phyloP scores from a whole-genome alignment of 2,113 vertebrate species.

The Noturus placidus region DNA sequence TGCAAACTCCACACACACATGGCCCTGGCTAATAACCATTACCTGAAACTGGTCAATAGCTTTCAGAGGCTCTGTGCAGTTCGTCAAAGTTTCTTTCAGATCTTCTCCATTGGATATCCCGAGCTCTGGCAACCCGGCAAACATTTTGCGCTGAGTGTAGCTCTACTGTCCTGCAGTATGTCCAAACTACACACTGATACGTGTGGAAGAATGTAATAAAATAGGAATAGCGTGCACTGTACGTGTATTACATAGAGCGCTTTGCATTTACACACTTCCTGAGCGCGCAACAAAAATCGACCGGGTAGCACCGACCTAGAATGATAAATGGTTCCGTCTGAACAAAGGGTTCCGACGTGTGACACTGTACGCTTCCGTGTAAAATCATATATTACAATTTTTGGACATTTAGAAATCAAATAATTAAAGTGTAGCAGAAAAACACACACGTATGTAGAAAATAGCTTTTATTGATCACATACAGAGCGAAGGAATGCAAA shows the following conservation, averaged over 20 bases:
- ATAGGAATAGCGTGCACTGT: not conserved
- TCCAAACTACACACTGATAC: not conserved
- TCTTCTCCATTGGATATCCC: constrained; percentile 96
- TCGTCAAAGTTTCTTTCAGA: constrained; percentile 94
- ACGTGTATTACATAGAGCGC: not conserved
- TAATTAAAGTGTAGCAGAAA: not conserved
- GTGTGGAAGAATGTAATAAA: not conserved
- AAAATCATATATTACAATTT: not conserved
- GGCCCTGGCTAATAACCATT: not conserved
- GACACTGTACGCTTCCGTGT: not conserved
- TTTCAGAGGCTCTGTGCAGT: constrained; percentile 96
- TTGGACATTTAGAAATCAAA: not conserved
- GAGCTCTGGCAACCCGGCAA: constrained; percentile 89
- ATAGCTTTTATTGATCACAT: constrained; percentile 13
- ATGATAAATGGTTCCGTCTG: constrained; percentile 30
- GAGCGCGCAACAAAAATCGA: constrained; percentile 43
- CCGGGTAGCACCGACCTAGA: constrained; percentile 44
- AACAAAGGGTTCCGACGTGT: constrained; percentile 25
- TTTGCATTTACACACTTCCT: constrained; percentile 53
- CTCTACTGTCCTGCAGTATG: not conserved
- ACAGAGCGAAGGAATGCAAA: not conserved
- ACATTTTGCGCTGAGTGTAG: constrained; percentile 68
- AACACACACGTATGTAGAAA: not conserved
- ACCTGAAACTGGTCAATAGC: constrained; percentile 99
- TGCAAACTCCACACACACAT: no score